phyloP scores from a whole-genome alignment of 2,797 vertebrate genomes.

The Capromys pilorides region DNA sequence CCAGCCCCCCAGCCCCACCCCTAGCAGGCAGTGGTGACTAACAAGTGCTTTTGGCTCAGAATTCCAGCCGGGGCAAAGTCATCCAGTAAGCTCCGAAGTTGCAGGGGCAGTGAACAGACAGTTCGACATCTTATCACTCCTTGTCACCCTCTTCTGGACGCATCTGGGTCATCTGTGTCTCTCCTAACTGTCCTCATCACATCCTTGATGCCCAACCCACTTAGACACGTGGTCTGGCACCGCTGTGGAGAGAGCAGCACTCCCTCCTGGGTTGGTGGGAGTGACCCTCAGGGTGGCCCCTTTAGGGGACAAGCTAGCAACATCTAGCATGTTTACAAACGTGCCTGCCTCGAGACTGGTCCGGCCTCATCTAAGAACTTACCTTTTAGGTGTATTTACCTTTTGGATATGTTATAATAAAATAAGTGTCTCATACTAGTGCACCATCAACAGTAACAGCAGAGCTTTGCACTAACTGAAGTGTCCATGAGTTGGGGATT shows the following conservation, averaged over 20 bases:
- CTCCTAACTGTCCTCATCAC: background rate
- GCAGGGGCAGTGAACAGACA: background rate
- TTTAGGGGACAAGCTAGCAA: background rate
- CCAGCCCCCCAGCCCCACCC: background rate
- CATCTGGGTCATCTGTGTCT: rapidly evolving
- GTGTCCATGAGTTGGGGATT: background rate
- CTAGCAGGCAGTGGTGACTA: background rate
- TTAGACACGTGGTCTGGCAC: background rate
- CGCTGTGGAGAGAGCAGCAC: background rate
- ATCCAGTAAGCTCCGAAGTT: background rate
- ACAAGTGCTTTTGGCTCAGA: background rate
- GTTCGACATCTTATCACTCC: background rate
- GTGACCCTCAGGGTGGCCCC: background rate
- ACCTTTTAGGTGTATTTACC: background rate
- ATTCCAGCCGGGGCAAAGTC: background rate
- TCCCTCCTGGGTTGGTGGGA: background rate
- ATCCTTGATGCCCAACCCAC: background rate
- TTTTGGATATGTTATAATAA: background rate
- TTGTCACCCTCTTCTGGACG: background rate
- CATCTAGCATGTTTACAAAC: background rate
- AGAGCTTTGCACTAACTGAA: background rate
- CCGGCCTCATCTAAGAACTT: background rate
- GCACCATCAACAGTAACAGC: background rate
- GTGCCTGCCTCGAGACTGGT: background rate
- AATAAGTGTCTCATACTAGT: background rate